Conservation (phyloP, 1,140 invertebrate species). For the Drosophila miranda region DNA sequence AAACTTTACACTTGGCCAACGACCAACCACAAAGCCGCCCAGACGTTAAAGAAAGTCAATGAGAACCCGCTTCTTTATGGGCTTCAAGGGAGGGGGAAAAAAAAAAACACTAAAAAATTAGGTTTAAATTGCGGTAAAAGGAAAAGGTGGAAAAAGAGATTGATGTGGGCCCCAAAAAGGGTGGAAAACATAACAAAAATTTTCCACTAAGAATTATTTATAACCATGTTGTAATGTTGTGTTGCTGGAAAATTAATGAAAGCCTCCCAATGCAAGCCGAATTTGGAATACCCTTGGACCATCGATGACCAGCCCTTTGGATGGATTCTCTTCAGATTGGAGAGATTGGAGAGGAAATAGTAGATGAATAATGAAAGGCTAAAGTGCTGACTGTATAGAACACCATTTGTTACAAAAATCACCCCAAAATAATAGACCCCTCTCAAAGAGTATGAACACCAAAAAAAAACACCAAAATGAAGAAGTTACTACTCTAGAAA, state of each 20-base stretch:
- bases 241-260: background rate
- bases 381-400: too few relatives aligned
- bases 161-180: constrained; percentile 21
- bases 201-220: constrained; percentile 77
- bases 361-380: too few relatives aligned
- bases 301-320: too few relatives aligned
- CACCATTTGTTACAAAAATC: too few relatives aligned
- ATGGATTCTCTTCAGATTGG: too few relatives aligned
- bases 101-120: background rate
- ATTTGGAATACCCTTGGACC: too few relatives aligned
- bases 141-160: constrained; percentile 25
- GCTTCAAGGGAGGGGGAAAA: constrained; percentile 30
- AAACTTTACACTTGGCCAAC: constrained; percentile 64
- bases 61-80: constrained; percentile 61
- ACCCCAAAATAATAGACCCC: too few relatives aligned
- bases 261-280: too few relatives aligned
- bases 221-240: constrained; percentile 64
- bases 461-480: constrained; percentile 19
- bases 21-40: constrained; percentile 1
- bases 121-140: constrained; percentile 50
- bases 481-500: constrained; percentile 63
- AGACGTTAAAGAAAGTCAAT: constrained; percentile 56
- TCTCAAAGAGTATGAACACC: background rate
- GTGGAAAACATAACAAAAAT: constrained; percentile 36
- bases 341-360: too few relatives aligned